These are phyloP conservation scores for Tyria jacobaeae DNA, from an alignment of 2,888 invertebrate species.

Conservation along the genomic window DNA sequence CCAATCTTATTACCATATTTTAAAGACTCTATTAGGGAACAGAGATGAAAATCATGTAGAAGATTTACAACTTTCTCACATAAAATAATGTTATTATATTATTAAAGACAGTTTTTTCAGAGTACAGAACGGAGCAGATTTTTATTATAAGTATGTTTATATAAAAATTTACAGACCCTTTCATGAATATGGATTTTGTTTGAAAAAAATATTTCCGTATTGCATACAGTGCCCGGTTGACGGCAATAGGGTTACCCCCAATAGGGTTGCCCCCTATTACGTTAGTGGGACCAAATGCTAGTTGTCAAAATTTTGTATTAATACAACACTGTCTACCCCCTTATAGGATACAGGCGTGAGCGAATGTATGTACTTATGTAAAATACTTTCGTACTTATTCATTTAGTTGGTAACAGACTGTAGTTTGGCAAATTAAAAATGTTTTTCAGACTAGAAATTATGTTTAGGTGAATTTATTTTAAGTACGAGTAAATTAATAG, in stretches of 20 bases:
- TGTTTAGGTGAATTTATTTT: constrained; percentile 6
- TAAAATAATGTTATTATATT: constrained; percentile 30
- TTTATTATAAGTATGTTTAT: constrained; percentile 16
- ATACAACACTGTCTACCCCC: no score
- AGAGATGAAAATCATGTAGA: constrained; percentile 32
- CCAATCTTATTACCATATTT: constrained; percentile 12
- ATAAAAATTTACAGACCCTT: constrained; percentile 5
- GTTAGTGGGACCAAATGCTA: no score
- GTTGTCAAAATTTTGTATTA: no score
- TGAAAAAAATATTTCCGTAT: neutral
- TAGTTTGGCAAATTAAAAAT: neutral
- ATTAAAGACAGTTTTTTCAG: constrained; percentile 25
- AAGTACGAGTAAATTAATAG: constrained; percentile 8
- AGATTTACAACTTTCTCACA: constrained; percentile 43
- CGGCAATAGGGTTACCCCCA: no score
- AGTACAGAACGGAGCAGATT: constrained; percentile 4
- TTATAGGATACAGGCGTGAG: no score
- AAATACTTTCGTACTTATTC: no score
- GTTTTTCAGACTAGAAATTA: neutral
- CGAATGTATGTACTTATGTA: no score
- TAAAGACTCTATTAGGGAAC: constrained; percentile 8
- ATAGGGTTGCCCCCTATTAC: no score
- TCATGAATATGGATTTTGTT: neutral
- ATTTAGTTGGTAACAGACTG: neutral
- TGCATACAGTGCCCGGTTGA: no score